phyloP scores from a whole-genome alignment of 2,888 invertebrate genomes.

The Torymus texanus region DNA sequence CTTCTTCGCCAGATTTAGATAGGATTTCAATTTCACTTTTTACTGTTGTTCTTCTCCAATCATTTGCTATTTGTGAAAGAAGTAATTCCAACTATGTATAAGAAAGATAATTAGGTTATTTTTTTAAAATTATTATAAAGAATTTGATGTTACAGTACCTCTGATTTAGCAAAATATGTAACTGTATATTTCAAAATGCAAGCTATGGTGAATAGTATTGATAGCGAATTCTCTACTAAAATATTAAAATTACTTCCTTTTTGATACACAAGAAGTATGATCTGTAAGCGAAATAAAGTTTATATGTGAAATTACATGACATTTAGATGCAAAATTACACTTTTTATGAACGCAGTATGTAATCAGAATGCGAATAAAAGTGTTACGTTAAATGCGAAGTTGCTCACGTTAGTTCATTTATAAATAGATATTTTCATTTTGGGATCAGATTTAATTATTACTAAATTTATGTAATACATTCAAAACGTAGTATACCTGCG shows the following conservation, averaged over 20 bases:
- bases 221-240: constrained; percentile 3
- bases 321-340: too few species aligned
- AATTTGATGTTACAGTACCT: background rate
- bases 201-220: background rate
- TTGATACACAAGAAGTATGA: background rate
- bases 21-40: background rate
- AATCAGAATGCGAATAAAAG: too few species aligned
- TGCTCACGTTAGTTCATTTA: too few species aligned
- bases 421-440: too few species aligned
- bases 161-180: background rate
- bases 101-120: background rate
- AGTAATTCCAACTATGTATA: background rate
- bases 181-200: background rate
- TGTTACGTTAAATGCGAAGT: too few species aligned
- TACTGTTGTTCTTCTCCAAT: background rate
- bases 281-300: too few species aligned
- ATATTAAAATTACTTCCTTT: constrained; percentile 3
- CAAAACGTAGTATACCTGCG: too few species aligned
- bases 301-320: too few species aligned
- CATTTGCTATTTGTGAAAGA: background rate
- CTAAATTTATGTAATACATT: too few species aligned
- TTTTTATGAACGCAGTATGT: too few species aligned
- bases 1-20: background rate
- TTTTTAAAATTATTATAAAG: background rate
- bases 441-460: too few species aligned